Evolutionary conservation across 2,113 vertebrate genomes (phyloP), one percentile per base, ranked within the genome.

Genomic region (Ptyas mucosa): DNA sequence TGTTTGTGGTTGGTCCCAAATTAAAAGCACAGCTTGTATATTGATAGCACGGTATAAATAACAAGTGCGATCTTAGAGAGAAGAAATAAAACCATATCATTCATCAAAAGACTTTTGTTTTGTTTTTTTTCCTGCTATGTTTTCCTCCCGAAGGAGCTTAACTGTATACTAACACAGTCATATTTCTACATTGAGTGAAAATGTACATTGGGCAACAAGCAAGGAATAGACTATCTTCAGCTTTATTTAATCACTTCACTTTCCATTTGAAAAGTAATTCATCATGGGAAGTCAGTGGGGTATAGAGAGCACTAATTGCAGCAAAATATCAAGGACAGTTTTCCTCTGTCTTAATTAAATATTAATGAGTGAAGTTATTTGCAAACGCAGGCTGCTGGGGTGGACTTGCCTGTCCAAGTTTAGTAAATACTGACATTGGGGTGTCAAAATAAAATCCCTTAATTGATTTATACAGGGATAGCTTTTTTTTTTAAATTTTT

Each of bases 251-350:
- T 98, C 97, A 98, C 97, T 98, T 98, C 98, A 98, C 96, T 98
- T 98, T 98, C 98, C 96, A 98, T 98, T 98, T 98, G 97, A 97
- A 97, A 98, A 98, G 97, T 98, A 98, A 98, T 98, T 98, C 97
- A 98, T 98, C 98, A 98, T 94, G 96, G 96, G 95, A 97, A 98
- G 96, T 97, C 98, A 98, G 97, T 97, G 97, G 97, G 97, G 97
- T 98, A 97, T 97, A 97, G 96, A 97, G 97, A 97, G 97, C 97
- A 96, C 96, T 98, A 98, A 98, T 98, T 98, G 97, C 97, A 96
- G 97, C 96, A 98, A 98, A 98, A 98, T 98, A 98, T 98, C 97
- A 98, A 98, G 97, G 97, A 98, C 97, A 98, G 97, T 98, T 98
- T 98, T 98, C 97, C 97, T 97, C 97, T 97, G 97, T 98, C 97